Percentiles rank a stretch among this genome's conserved stretches.
Conservation (phyloP, 1,140 invertebrate genomes). For the Monomorium pharaonis region DNA sequence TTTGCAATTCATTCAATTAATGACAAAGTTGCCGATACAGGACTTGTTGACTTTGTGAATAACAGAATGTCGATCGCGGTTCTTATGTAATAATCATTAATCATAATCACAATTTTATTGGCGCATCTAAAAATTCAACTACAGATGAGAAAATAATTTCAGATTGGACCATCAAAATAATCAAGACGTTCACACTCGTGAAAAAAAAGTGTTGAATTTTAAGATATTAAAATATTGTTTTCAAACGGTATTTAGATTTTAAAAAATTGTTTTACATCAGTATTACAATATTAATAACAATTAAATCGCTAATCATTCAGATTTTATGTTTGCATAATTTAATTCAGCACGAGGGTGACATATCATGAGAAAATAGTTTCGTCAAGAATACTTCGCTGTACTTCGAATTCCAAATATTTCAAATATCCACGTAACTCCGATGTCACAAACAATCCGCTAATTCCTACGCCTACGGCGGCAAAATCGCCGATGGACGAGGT, state of each 20-base stretch:
- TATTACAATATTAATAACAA: background rate
- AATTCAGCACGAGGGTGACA: background rate
- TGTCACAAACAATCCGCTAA: background rate
- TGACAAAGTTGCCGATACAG: background rate
- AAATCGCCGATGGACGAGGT: background rate
- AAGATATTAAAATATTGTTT: too few species aligned
- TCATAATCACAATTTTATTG: too few species aligned
- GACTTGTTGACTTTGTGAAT: background rate
- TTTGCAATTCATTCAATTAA: conserved; percentile 50
- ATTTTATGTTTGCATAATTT: background rate
- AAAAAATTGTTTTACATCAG: too few species aligned
- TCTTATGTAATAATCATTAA: background rate
- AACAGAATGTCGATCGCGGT: background rate
- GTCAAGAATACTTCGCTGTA: background rate
- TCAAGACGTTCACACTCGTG: too few species aligned
- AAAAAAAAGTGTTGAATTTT: too few species aligned
- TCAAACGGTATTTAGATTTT: too few species aligned
- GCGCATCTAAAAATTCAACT: too few species aligned
- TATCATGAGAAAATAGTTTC: background rate
- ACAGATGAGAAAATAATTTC: too few species aligned
- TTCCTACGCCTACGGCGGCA: background rate
- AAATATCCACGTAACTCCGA: background rate
- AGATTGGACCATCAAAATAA: too few species aligned
- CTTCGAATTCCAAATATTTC: conserved; percentile 6
- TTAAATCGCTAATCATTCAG: background rate